Evolutionary conservation across 2,888 invertebrate genomes (phyloP), one percentile per base, ranked within the genome.

Genomic region (Lochmaea capreae): DNA sequence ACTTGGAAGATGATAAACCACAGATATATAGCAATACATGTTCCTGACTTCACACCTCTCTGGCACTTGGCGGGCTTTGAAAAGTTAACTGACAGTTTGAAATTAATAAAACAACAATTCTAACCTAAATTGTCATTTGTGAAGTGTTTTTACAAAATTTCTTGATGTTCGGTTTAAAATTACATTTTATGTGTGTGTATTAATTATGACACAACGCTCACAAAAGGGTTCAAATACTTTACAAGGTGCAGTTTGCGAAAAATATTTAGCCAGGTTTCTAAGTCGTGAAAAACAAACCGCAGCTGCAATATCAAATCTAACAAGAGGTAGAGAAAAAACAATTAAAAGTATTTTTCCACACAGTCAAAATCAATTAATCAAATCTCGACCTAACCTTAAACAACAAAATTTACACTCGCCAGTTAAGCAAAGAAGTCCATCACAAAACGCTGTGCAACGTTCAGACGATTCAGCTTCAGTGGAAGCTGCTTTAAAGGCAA

Each of bases 401-500:
- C 79, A 80, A 65, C 79, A 77, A 68, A 79, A 78, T 70, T 39
- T 80, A 26, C 72, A 70, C 3, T 68, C 78, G 22, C 72, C 76
- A 11, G 72, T 62, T 72, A 62, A 67, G 57, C 71, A 66, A 22
- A 72, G 46, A 26, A 71, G 52, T 63, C 62, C 72, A 43, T 22
- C 49, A 9, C 68, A 69, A 67, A 58, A 22, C 66, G 9, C 42
- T 22, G 33, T 46, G 18, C 62, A 67, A 54, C 78, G 77, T 63
- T 71, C 76, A 14, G 81, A 82, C 52, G 82, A 84, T 69, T 74
- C 80, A 5, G 78, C 78, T 59, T 67, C 80, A 65, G 81, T 82
- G 3, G 82, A 84, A 76, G 81, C 82, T 43, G 80, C 82, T 11
- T 79, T 82, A 26, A 83, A 81, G 72, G 76, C 83, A 46, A 76